A percentile compares a stretch with the other conserved stretches of the same genome.
Conservation (phyloP, 2,797 vertebrate species). For the Phalloptychus januarius region DNA sequence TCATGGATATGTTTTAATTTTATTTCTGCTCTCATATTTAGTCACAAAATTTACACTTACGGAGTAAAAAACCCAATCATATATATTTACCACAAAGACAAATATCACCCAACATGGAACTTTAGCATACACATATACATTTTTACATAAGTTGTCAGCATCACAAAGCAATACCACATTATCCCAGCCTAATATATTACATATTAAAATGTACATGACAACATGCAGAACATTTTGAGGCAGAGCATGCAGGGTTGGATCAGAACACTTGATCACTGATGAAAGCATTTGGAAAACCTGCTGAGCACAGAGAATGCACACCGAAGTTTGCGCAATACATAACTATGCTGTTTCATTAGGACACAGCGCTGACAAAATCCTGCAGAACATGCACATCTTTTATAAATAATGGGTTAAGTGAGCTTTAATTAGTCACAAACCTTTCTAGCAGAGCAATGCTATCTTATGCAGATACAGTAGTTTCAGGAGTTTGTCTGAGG, state of each 20-base stretch:
- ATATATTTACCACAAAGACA: constrained; percentile 71
- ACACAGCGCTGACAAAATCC: constrained; percentile 26
- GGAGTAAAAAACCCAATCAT: constrained; percentile 48
- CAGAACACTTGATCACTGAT: constrained; percentile 40
- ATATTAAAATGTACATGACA: constrained; percentile 33
- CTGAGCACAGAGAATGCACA: constrained; percentile 52
- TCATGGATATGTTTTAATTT: constrained; percentile 31
- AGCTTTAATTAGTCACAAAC: constrained; percentile 14
- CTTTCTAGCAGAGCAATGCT: constrained; percentile 5
- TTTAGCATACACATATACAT: constrained; percentile 48
- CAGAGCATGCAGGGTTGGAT: constrained; percentile 8
- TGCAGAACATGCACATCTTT: constrained; percentile 37
- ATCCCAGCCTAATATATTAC: constrained; percentile 26
- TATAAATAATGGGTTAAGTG: constrained; percentile 47
- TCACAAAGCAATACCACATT: constrained; percentile 26
- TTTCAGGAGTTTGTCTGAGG: not conserved
- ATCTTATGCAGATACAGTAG: not conserved
- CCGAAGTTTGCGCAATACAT: constrained; percentile 35
- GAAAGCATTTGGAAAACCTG: constrained; percentile 33
- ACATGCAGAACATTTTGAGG: constrained; percentile 23
- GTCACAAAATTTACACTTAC: constrained; percentile 67
- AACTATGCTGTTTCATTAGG: constrained; percentile 14
- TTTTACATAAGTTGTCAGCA: constrained; percentile 29
- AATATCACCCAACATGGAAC: constrained; percentile 37
- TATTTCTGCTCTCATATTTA: constrained; percentile 61